Base-by-base conservation (phyloP, 35 echinoderm and acorn worm genomes). In the Eucidaris tribuloides region DNA sequence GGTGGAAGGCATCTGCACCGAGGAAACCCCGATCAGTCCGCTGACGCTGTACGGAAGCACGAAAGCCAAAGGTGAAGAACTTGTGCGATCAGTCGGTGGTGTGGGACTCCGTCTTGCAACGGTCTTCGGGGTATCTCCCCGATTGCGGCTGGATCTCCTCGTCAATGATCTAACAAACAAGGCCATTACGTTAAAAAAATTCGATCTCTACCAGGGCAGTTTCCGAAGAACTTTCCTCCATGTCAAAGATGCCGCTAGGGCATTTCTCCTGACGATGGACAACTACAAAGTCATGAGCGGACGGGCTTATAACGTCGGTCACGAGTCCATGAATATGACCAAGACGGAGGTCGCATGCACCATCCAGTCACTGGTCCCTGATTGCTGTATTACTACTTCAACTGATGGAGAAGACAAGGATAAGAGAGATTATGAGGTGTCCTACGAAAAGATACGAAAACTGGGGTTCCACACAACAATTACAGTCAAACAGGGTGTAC, bases 321-420 rank as follows among this genome's bases (percentile, higher is more conserved):
- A 87, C 22, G 90, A 86, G 30, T 81, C 76, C 19, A 86, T 92
- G 90, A 92, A 92, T 52, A 87, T 92, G 90, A 92, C 90, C 11
- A 92, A 92, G 46, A 32, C 54, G 49, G 90, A 92, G 4, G 59
- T 92, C 3, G 90, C 84, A 14, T 17, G 50, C 29, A 85, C 60
- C 35, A 92, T 92, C 20, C 61, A 87, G 41, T 20, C 45, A 2
- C 31, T 70, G 5, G 90, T 92, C 11, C 77, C 83, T 3, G 83
- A 44, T 18, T 92, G 90, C 25, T 39, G 45, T 14, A 82, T 92
- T 6, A 87, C 77, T 27, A 65, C 55, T 6, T 86, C 83, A 6
- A 59, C 32, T 14, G 59, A 50, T 37, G 90, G 90, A 5, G 83
- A 92, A 50, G 90, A 92, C 55, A 86, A 87, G 44, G 90, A 92